Evolutionary conservation across 2,113 vertebrate genomes (phyloP), one percentile per base, ranked within the genome.

Genomic region (Callospermophilus lateralis): DNA sequence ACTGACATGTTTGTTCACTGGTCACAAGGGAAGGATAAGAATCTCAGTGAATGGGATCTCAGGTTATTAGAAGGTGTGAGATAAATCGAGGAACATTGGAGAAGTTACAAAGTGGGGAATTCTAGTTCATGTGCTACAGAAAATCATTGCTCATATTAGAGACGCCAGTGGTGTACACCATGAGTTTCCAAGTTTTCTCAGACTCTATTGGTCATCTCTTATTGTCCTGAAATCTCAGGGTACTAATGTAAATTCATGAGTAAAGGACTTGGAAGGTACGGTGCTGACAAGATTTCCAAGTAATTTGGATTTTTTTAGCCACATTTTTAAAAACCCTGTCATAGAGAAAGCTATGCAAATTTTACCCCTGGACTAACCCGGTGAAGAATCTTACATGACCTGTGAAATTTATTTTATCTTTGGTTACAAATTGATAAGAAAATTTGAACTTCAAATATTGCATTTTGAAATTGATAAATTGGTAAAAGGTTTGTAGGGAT

Each of bases 401-500:
- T 5, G 55, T 22, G 13, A 51, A 76, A 91, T 67, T 17, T 65
- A 53, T 51, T 94, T 86, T 7, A 67, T 95, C 22, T 93, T n/a
- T 78, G 37, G 3, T 89, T 68, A 84, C 13, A 92, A 77, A 55
- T 39, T 72, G 37, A 65, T 97, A 87, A 68, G 48, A 81, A 89
- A 72, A 32, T 87, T 81, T 94, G 28, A 76, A 95, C 51, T 93
- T 87, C 30, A 85, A 93, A 91, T 94, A 95, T 24, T 95, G 32
- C 81, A 87, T 61, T 79, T 80, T 95, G n/a, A 92, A 91, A 93
- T 5, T 70, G 80, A 63, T 68, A 26, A 16, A 61, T 84, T 70
- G 34, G 24, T 45, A 65, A 89, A 91, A 80, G 72, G 34, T n/a
- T 79, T 84, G 1, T 81, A 90, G 67, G 37, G 6, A 84, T 61